Conservation (phyloP, 2,113 vertebrate species). For the Orthonyx spaldingii region DNA sequence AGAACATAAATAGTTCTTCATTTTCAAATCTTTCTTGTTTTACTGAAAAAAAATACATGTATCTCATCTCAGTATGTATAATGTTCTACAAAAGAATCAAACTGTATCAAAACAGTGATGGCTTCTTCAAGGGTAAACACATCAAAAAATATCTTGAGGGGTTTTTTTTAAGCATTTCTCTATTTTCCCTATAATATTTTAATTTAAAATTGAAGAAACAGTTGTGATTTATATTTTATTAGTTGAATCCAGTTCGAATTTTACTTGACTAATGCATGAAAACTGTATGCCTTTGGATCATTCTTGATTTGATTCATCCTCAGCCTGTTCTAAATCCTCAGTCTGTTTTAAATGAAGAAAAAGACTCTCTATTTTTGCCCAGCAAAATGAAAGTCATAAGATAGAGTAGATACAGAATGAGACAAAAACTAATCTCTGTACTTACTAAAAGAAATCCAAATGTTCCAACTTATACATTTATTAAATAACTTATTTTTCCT, state of each 20-base stretch:
- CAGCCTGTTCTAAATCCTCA: not conserved
- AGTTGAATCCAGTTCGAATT: rapidly evolving
- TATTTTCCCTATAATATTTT: not conserved
- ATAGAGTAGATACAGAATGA: not conserved
- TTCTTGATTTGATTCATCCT: not conserved
- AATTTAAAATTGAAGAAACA: not conserved
- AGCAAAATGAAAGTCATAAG: not conserved
- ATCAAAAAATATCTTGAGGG: rapidly evolving
- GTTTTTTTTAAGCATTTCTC: not conserved
- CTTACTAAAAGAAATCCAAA: not conserved
- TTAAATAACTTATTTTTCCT: not conserved
- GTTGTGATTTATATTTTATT: not conserved
- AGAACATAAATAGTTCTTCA: not conserved
- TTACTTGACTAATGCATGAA: not conserved
- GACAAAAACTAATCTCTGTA: not conserved
- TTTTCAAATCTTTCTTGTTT: not conserved
- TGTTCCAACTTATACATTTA: not conserved
- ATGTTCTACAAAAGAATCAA: not conserved
- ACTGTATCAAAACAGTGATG: not conserved
- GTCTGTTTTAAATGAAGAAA: not conserved
- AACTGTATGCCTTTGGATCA: not conserved
- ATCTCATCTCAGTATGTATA: not conserved
- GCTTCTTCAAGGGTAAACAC: not conserved
- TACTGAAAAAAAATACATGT: not conserved
- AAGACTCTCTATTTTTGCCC: not conserved